Percentiles rank a stretch among this genome's conserved stretches.
Evolutionary conservation across 2,888 invertebrate genomes (phyloP).

Genomic region (Clepsis dumicolana): DNA sequence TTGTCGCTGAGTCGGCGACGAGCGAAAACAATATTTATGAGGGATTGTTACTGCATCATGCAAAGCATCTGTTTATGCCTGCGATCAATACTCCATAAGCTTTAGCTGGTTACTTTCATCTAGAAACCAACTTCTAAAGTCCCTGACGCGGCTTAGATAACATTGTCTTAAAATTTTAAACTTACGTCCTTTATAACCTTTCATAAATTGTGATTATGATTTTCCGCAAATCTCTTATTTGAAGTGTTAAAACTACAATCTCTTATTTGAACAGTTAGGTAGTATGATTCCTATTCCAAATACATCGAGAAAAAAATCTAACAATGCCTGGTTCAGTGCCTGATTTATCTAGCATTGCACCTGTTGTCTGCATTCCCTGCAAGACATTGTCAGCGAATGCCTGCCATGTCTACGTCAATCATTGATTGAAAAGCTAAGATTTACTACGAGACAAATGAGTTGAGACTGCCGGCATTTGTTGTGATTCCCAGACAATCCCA

Average conservation of each 20-base stretch:
- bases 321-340: conserved; percentile 3
- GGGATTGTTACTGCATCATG: conserved; percentile 40
- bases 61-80: conserved; percentile 41
- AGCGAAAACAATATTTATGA: conserved; percentile 52
- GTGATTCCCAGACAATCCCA: conserved; percentile 76
- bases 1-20: conserved; percentile 54
- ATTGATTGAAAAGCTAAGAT: conserved; percentile 54
- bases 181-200: too few species aligned
- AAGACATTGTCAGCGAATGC: conserved; percentile 31
- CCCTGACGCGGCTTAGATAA: too few species aligned
- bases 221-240: too few species aligned
- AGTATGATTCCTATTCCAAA: too few species aligned
- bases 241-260: too few species aligned
- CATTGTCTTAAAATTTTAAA: too few species aligned
- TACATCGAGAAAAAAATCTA: not conserved
- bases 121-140: not conserved
- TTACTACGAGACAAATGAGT: conserved; percentile 61
- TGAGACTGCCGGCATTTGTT: conserved; percentile 62
- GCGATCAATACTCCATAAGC: not conserved
- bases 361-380: conserved; percentile 37
- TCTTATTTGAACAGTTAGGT: too few species aligned
- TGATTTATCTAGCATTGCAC: conserved; percentile 18
- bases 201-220: too few species aligned
- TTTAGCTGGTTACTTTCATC: not conserved
- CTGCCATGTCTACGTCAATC: conserved; percentile 39